phyloP scores from a whole-genome alignment of 2,797 vertebrate genomes.

The Macropus fuliginosus region DNA sequence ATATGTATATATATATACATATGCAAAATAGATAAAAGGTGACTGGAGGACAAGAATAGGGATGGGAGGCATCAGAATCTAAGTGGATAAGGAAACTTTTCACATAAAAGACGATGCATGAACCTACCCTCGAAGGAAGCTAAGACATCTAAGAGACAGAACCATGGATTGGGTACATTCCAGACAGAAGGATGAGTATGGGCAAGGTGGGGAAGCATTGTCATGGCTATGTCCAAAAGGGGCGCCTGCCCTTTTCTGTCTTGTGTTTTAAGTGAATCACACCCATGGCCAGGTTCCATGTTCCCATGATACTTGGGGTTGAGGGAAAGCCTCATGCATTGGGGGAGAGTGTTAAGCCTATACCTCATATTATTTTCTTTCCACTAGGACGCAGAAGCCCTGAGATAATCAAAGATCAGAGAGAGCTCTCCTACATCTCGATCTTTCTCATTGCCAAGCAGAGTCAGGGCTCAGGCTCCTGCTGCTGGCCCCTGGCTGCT shows the following conservation, averaged over 20 bases:
- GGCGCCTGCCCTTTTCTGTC: not conserved
- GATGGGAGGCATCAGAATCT: not conserved
- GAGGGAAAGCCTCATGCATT: not conserved
- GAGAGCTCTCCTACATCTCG: not conserved
- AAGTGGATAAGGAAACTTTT: not conserved
- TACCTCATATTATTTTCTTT: not conserved
- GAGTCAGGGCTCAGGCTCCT: not conserved
- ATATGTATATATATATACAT: not conserved
- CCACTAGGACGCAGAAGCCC: not conserved
- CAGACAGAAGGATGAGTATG: not conserved
- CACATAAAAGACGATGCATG: not conserved
- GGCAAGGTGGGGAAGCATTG: not conserved
- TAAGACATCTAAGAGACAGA: not conserved
- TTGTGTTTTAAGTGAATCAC: not conserved
- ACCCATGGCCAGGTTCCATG: not conserved
- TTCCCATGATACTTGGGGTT: not conserved
- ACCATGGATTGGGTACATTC: not conserved
- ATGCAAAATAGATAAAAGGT: not conserved
- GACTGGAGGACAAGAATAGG: not conserved
- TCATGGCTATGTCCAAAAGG: not conserved
- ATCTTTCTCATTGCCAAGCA: not conserved
- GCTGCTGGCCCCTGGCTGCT: not conserved
- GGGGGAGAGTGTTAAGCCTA: not conserved
- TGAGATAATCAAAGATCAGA: not conserved
- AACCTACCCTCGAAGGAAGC: not conserved